A percentile compares a stretch with the other conserved stretches of the same genome.
Conservation (phyloP, 2,113 vertebrate species). For the Anser brachyrhynchus region DNA sequence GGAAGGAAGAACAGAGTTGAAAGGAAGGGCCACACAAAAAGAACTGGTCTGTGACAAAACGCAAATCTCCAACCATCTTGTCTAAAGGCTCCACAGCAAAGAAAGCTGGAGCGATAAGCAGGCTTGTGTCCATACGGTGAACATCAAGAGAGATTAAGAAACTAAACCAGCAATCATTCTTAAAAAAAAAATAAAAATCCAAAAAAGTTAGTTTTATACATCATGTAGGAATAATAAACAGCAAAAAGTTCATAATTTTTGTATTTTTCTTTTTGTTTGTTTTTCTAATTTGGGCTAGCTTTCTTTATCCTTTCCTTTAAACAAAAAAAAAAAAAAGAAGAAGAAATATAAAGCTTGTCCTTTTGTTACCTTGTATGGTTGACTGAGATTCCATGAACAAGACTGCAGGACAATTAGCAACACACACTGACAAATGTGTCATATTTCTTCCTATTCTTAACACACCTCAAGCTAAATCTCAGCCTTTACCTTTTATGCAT, state of each 20-base stretch:
- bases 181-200: background rate
- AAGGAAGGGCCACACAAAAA: background rate
- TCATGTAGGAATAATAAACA: background rate
- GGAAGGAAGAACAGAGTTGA: background rate
- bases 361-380: background rate
- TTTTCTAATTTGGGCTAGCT: background rate
- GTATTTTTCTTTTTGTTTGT: background rate
- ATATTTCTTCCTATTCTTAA: background rate
- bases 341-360: background rate
- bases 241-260: fast-evolving
- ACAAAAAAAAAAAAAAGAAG: no score
- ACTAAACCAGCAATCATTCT: fast-evolving
- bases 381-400: background rate
- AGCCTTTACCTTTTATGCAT: background rate
- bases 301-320: background rate
- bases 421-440: fast-evolving
- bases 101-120: background rate
- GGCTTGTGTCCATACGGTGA: background rate
- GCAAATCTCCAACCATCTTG: background rate
- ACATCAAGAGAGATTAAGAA: background rate
- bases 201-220: background rate
- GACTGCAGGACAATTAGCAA: background rate
- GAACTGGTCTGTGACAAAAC: background rate
- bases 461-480: background rate
- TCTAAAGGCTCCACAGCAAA: background rate